These are phyloP conservation scores for Ursus arctos DNA, from an alignment of 2,113 vertebrate species.

Conservation along the genomic window DNA sequence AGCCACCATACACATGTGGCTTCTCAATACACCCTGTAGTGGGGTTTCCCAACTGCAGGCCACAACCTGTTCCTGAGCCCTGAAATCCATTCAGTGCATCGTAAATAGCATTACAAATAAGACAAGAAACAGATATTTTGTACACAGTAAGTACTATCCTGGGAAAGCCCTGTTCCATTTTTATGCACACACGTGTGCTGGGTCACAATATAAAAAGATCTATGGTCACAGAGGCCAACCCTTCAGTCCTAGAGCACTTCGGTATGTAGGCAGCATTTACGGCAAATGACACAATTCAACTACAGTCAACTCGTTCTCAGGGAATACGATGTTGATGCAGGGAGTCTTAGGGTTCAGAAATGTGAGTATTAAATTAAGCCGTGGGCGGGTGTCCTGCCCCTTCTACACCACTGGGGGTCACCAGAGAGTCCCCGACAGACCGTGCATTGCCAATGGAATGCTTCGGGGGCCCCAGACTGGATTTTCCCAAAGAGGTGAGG, in stretches of 20 bases:
- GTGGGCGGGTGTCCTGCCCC: background rate
- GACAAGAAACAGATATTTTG: background rate
- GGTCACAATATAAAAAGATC: background rate
- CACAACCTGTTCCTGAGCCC: background rate
- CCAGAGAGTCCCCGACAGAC: background rate
- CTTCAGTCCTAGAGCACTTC: background rate
- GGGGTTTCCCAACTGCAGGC: background rate
- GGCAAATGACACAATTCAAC: background rate
- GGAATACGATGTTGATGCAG: background rate
- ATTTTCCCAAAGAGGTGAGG: background rate
- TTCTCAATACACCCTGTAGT: rapidly evolving
- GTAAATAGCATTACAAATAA: background rate
- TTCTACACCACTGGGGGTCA: background rate
- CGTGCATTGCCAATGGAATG: rapidly evolving
- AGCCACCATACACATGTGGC: rapidly evolving
- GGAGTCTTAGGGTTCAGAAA: background rate
- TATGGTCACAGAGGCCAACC: background rate
- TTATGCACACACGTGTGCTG: background rate
- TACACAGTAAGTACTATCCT: rapidly evolving
- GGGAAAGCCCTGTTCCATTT: background rate
- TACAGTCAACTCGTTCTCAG: background rate
- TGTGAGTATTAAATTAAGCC: background rate
- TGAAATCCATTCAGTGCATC: background rate
- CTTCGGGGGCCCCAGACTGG: background rate
- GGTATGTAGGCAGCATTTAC: background rate